Conservation (phyloP, 2,797 vertebrate genomes). For the Vireo griseus region DNA sequence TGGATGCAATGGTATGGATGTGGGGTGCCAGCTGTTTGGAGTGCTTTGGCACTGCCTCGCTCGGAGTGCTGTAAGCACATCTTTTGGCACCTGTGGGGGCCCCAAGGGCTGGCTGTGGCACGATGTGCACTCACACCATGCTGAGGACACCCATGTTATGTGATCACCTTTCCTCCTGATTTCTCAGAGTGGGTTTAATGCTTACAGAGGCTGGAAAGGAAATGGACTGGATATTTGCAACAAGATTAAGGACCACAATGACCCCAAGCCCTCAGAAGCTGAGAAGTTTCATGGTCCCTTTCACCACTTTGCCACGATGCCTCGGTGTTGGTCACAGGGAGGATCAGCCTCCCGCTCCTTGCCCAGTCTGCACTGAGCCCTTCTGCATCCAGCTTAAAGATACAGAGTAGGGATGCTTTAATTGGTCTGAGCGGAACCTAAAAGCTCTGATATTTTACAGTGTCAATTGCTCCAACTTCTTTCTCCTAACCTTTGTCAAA, state of each 20-base stretch:
- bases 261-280: neutral
- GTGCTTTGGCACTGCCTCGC: neutral
- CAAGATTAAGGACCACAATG: neutral
- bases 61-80: neutral
- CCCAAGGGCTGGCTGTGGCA: neutral
- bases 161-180: neutral
- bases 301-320: rapidly evolving
- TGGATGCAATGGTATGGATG: rapidly evolving
- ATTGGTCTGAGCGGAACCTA: neutral
- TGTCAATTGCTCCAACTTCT: neutral
- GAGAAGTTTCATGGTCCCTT: neutral
- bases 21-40: neutral
- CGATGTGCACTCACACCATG: rapidly evolving
- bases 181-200: neutral
- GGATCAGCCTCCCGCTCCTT: neutral
- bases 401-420: neutral
- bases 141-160: rapidly evolving
- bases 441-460: neutral
- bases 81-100: rapidly evolving
- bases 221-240: neutral
- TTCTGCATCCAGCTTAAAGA: neutral
- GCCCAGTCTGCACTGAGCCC: neutral
- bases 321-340: neutral
- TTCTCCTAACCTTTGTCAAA: neutral
- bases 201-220: neutral